phyloP scores from a whole-genome alignment of 2,797 vertebrate species.

The Sparidentex hasta region DNA sequence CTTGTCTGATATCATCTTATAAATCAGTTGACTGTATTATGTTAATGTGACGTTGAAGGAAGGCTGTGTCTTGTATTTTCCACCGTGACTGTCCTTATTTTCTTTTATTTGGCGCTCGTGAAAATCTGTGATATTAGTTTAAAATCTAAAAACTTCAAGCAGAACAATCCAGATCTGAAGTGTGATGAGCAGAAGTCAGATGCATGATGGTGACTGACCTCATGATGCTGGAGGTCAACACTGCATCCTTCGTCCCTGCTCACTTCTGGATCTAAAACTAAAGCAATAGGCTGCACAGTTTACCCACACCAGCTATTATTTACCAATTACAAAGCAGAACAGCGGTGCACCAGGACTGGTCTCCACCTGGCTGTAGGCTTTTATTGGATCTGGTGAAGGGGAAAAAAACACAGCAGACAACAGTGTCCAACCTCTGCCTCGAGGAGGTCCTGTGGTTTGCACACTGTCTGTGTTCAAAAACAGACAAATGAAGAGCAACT shows the following conservation, averaged over 20 bases:
- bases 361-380: slow-evolving; percentile 34
- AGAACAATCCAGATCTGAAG: not conserved
- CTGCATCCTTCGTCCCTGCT: slow-evolving; percentile 18
- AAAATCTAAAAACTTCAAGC: not conserved
- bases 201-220: slow-evolving; percentile 37
- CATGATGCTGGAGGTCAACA: slow-evolving; percentile 36
- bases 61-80: not conserved
- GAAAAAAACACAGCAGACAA: not conserved
- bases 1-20: not conserved
- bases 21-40: not conserved
- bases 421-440: slow-evolving; percentile 3
- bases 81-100: not conserved
- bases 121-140: not conserved
- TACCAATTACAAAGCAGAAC: slow-evolving; percentile 18
- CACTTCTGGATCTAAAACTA: not conserved
- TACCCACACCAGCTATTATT: not conserved
- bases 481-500: not conserved
- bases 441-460: not conserved
- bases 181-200: not conserved
- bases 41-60: not conserved
- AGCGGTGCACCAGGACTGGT: slow-evolving; percentile 3
- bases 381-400: slow-evolving; percentile 39
- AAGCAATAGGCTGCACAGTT: not conserved
- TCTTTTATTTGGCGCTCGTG: not conserved
- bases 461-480: not conserved